A percentile compares a stretch with the other conserved stretches of the same genome.
Conservation (phyloP, 2,888 invertebrate genomes). For the Creontiades dilutus region DNA sequence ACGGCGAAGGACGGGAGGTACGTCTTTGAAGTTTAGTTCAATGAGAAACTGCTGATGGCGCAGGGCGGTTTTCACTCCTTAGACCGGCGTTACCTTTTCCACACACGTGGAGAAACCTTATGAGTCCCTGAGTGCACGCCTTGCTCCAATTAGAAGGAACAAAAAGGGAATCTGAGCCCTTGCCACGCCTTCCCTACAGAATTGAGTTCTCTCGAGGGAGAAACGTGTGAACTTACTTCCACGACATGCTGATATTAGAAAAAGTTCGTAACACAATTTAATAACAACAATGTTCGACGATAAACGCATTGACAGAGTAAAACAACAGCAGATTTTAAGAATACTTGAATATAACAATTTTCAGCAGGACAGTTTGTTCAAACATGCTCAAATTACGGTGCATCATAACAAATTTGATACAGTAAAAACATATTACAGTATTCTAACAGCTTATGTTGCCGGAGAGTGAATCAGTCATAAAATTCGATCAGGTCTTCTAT, state of each 20-base stretch:
- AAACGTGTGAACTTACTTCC: neutral
- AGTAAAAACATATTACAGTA: too few species aligned
- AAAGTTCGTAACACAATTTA: too few species aligned
- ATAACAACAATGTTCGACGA: too few species aligned
- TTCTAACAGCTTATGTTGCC: too few species aligned
- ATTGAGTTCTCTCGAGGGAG: neutral
- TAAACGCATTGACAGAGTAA: too few species aligned
- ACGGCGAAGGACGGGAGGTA: neutral
- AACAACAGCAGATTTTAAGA: too few species aligned
- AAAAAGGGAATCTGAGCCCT: neutral
- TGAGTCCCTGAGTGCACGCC: slow-evolving; percentile 22
- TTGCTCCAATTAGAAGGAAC: slow-evolving; percentile 36
- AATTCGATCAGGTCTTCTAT: too few species aligned
- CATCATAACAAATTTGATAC: too few species aligned
- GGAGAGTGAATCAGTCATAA: too few species aligned
- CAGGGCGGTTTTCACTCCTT: neutral
- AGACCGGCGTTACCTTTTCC: neutral
- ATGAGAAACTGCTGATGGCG: slow-evolving; percentile 6
- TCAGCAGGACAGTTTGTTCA: too few species aligned
- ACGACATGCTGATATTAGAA: neutral
- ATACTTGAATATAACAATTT: too few species aligned
- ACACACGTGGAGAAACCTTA: slow-evolving; percentile 23
- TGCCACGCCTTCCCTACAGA: neutral
- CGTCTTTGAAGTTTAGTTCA: slow-evolving; percentile 12
- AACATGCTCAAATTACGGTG: too few species aligned